These are phyloP conservation scores for Aplocera efformata DNA, from an alignment of 2,888 invertebrate species.

Conservation along the genomic window DNA sequence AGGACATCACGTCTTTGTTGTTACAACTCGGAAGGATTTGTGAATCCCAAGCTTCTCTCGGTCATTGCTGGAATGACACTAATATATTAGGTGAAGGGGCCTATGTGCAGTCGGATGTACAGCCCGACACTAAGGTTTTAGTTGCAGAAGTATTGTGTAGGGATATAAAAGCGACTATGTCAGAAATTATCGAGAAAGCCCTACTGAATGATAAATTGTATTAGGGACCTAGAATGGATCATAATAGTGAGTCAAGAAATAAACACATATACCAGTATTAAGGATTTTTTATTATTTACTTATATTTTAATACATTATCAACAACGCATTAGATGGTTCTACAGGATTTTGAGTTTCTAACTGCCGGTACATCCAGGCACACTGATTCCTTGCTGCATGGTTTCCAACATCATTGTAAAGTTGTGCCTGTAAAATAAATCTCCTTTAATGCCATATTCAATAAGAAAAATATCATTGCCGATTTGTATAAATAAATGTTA, in stretches of 20 bases:
- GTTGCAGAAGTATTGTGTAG: conserved; percentile 72
- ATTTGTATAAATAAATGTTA: too few species aligned
- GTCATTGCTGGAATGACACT: conserved; percentile 78
- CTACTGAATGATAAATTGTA: conserved; percentile 84
- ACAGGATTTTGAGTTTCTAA: conserved; percentile 86
- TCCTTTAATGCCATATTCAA: background rate
- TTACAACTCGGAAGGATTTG: conserved; percentile 92
- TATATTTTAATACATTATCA: conserved; percentile 57
- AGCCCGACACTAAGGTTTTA: conserved; percentile 69
- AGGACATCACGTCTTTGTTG: conserved; percentile 92
- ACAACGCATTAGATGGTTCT: conserved; percentile 76
- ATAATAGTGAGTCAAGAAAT: too few species aligned
- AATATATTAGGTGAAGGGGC: conserved; percentile 71
- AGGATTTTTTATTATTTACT: conserved; percentile 10
- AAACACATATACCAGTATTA: conserved; percentile 10
- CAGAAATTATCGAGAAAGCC: conserved; percentile 82
- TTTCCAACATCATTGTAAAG: conserved; percentile 88
- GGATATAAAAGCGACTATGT: conserved; percentile 79
- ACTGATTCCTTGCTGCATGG: conserved; percentile 87
- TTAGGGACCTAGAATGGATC: conserved; percentile 41
- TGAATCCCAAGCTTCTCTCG: conserved; percentile 90
- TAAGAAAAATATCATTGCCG: too few species aligned
- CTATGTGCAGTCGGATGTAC: conserved; percentile 63
- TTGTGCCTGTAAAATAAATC: conserved; percentile 79
- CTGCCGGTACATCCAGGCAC: conserved; percentile 89